Conservation (phyloP, 2,113 vertebrate species). For the Rhynchomys soricoides region DNA sequence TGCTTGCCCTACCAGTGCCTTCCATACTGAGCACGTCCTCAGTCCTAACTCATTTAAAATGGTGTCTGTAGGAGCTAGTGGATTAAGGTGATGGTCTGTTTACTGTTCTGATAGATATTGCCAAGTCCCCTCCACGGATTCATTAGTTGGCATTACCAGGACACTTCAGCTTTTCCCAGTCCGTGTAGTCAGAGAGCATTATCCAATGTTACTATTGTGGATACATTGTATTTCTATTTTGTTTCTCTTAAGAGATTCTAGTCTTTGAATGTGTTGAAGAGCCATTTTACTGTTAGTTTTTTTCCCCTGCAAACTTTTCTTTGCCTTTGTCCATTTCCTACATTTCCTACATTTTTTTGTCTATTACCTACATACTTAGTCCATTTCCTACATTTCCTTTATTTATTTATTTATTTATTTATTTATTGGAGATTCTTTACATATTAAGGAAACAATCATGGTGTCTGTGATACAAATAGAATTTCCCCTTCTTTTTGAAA, state of each 20-base stretch:
- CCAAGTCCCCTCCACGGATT: neutral
- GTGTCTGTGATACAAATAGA: neutral
- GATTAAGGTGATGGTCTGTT: neutral
- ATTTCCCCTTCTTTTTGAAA: neutral
- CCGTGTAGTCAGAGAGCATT: neutral
- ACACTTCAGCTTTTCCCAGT: neutral
- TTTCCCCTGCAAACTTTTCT: neutral
- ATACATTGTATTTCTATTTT: conserved; percentile 18
- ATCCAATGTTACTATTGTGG: neutral
- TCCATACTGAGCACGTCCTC: neutral
- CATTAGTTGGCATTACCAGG: neutral
- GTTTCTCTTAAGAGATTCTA: conserved; percentile 21
- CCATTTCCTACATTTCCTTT: conserved; percentile 14
- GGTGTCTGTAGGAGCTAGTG: neutral
- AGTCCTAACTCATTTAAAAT: neutral
- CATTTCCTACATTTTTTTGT: too few relatives aligned
- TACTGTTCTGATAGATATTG: neutral
- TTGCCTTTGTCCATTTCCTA: conserved; percentile 25
- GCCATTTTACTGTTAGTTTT: neutral
- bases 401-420: too few relatives aligned
- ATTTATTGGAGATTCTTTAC: conserved; percentile 42
- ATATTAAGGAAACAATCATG: conserved; percentile 40
- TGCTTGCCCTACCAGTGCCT: neutral
- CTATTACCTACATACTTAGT: conserved; percentile 10
- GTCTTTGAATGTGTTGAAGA: conserved; percentile 12